phyloP scores from a whole-genome alignment of 1,140 invertebrate genomes.

The Mylabris phalerata region DNA sequence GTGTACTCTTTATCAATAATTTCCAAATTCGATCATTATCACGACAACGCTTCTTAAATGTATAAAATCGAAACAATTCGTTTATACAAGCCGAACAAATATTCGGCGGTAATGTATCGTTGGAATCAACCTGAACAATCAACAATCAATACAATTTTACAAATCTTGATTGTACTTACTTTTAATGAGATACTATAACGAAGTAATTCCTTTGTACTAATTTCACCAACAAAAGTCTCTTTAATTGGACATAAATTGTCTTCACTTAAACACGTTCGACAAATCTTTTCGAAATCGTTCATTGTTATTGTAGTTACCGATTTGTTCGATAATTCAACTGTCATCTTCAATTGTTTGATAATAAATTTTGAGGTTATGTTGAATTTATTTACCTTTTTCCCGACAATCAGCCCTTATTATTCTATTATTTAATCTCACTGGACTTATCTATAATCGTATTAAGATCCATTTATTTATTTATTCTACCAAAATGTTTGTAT shows the following conservation, averaged over 20 bases:
- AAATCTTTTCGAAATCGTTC: slow-evolving; percentile 15
- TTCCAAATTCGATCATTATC: slow-evolving; percentile 14
- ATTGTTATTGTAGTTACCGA: not conserved
- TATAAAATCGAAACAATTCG: slow-evolving; percentile 16
- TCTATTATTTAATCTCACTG: no score
- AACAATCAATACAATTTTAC: slow-evolving; percentile 3
- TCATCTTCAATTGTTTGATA: not conserved
- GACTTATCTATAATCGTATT: no score
- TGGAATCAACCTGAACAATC: slow-evolving; percentile 14
- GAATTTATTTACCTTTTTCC: no score
- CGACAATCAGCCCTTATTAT: no score
- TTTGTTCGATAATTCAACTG: not conserved
- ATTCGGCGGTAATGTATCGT: slow-evolving; percentile 22
- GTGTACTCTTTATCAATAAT: slow-evolving; percentile 3
- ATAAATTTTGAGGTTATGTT: no score
- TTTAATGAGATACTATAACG: slow-evolving; percentile 6
- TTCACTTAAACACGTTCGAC: slow-evolving; percentile 22
- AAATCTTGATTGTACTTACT: not conserved
- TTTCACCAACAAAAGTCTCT: slow-evolving; percentile 7
- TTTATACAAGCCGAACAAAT: slow-evolving; percentile 23
- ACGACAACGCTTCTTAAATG: slow-evolving; percentile 14
- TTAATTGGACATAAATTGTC: slow-evolving; percentile 12
- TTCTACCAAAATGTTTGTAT: no score
- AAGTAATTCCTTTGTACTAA: slow-evolving; percentile 7
- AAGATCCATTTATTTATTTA: no score